Base-by-base conservation (phyloP, 1,140 invertebrate species). In the Papilio polytes region DNA sequence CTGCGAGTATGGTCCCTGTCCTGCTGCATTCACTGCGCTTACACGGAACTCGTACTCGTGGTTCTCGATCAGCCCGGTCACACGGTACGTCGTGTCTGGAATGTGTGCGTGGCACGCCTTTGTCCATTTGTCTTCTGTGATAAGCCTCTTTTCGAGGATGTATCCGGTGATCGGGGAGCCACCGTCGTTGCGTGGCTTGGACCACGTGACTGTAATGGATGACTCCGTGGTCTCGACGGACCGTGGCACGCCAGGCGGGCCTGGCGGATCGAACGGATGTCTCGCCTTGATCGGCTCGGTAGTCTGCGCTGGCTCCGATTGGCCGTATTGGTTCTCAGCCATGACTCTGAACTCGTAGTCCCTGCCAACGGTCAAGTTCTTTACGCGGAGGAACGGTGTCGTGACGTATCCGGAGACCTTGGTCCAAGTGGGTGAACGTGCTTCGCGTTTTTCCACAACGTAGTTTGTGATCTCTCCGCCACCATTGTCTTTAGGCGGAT, bases 11-110 rank as follows among this genome's bases (percentile, higher is more conserved):
- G 97, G 97, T 53, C 99, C 98, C 92, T 98, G 98, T 1, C 98
- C 99, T 44, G 98, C 99, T 53, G 98, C 98, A 94, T 99, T 99
- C n/a, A 99, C 95, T 36, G 99, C 99, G 8, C 98, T 97, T 0
- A 99, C 99, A 80, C 99, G 96, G 96, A 99, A 99, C 92, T 99
- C 99, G 89, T 99, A 99, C 90, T 99, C 98, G 79, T 98, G 98
- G 91, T 99, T 99, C 92, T 99, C 98, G 81, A 98, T 98, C 18
- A 99, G 95, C 82, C 98, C 98, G 72, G 97, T 97, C 15, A 99
- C 98, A 86, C 97, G 98, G 88, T 97, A 97, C 4, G 96, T 97
- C 2, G 97, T 96, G 86, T 98, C 98, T 79, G 97, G 97, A 85
- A 98, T 96, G 85, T 97, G 95, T 26, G 97, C 96, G 88, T 98